Percentiles rank a stretch among this genome's conserved stretches.
Conservation (phyloP, 2,113 vertebrate genomes). For the Megatriorchis doriae region DNA sequence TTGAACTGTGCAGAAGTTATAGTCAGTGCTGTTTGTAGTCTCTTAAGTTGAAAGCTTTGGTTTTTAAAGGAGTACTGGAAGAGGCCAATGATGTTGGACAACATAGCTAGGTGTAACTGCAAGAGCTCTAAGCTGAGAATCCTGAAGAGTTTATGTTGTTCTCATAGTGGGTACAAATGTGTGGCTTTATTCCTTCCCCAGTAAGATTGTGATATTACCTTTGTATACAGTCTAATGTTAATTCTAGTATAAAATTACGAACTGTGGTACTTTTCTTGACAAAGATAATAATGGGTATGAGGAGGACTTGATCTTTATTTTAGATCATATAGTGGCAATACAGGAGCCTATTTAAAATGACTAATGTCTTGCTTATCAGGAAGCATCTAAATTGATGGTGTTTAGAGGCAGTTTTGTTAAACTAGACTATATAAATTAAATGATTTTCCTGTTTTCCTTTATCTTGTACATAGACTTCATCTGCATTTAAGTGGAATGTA, state of each 20-base stretch:
- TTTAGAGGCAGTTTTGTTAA: background rate
- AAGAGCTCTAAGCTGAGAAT: background rate
- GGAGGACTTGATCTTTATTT: background rate
- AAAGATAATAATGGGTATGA: background rate
- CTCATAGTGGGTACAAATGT: background rate
- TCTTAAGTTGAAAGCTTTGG: background rate
- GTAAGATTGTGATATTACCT: background rate
- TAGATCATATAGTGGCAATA: background rate
- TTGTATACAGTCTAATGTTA: background rate
- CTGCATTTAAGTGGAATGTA: background rate
- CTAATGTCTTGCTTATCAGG: background rate
- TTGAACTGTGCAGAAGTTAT: background rate
- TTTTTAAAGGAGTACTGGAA: background rate
- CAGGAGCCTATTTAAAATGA: background rate
- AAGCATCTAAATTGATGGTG: background rate
- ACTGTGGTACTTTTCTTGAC: background rate
- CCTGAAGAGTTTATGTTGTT: background rate
- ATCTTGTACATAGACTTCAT: background rate
- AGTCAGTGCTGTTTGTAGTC: background rate
- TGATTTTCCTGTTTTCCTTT: background rate
- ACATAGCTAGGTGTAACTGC: background rate
- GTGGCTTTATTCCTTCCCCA: background rate
- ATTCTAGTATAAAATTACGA: background rate
- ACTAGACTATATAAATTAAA: background rate
- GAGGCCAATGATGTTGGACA: background rate